phyloP scores from a whole-genome alignment of 2,113 vertebrate genomes.

The Erpornis zantholeuca region DNA sequence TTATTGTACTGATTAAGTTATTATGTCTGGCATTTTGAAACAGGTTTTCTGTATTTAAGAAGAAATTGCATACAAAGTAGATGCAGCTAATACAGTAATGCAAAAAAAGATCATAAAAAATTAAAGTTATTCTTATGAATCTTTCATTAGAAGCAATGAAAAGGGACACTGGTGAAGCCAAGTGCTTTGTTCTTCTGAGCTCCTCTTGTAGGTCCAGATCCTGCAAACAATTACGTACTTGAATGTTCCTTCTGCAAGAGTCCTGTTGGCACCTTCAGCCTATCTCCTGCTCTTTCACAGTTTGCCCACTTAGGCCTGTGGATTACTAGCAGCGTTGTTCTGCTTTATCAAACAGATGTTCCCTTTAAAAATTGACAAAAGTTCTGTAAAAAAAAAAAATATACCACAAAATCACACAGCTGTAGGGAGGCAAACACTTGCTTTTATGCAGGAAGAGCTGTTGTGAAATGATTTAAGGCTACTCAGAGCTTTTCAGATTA shows the following conservation, averaged over 20 bases:
- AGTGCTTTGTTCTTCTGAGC: conserved; percentile 74
- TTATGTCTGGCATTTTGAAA: conserved; percentile 56
- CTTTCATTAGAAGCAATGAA: conserved; percentile 84
- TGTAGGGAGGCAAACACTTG: conserved; percentile 68
- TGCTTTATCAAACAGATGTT: conserved; percentile 74
- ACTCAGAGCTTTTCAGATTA: conserved; percentile 64
- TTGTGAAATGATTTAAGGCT: conserved; percentile 69
- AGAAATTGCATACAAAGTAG: conserved; percentile 65
- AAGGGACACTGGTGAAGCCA: conserved; percentile 72
- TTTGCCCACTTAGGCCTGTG: not conserved
- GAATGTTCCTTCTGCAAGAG: conserved; percentile 49
- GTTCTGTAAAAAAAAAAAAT: conserved; percentile 58
- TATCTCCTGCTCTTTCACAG: conserved; percentile 15
- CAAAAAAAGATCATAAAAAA: conserved; percentile 81
- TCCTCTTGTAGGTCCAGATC: conserved; percentile 66
- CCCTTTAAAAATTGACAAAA: conserved; percentile 76
- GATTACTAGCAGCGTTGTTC: conserved; percentile 47
- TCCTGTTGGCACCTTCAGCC: conserved; percentile 6
- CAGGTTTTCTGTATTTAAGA: conserved; percentile 72
- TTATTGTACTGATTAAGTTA: conserved; percentile 42
- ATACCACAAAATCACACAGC: conserved; percentile 49
- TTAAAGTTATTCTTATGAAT: conserved; percentile 84
- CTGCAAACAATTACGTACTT: conserved; percentile 46
- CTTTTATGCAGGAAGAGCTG: conserved; percentile 37
- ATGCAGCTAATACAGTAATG: conserved; percentile 72